These are phyloP conservation scores for Dascyllus trimaculatus DNA, from an alignment of 2,113 vertebrate species.

Conservation along the genomic window DNA sequence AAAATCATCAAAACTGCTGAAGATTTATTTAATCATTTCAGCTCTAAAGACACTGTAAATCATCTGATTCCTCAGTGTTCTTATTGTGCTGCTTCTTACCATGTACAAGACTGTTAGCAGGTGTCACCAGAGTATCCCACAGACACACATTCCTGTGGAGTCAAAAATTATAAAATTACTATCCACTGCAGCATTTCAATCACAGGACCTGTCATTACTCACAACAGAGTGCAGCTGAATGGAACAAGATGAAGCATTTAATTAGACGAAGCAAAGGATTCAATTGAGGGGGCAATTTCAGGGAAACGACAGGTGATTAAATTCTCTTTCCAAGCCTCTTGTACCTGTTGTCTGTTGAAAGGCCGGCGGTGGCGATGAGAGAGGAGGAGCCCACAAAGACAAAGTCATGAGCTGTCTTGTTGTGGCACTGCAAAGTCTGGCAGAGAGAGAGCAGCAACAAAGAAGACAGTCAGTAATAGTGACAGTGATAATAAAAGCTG, in stretches of 20 bases:
- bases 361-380: slow-evolving; percentile 95
- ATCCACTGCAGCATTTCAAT: slow-evolving; percentile 5
- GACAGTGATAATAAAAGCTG: slow-evolving; percentile 38
- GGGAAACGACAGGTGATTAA: not conserved
- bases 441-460: slow-evolving; percentile 7
- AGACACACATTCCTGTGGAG: slow-evolving; percentile 93
- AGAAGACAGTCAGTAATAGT: slow-evolving; percentile 19
- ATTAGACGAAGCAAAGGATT: slow-evolving; percentile 4
- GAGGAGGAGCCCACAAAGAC: slow-evolving; percentile 97
- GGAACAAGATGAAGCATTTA: not conserved
- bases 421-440: slow-evolving; percentile 97
- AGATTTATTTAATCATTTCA: too few species aligned
- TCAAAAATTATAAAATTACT: slow-evolving; percentile 18
- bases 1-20: too few species aligned
- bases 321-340: not conserved
- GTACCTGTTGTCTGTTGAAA: slow-evolving; percentile 96
- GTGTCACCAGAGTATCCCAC: slow-evolving; percentile 96
- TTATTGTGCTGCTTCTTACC: slow-evolving; percentile 84
- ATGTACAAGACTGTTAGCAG: slow-evolving; percentile 91
- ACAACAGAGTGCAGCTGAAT: not conserved
- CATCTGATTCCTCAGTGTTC: not conserved
- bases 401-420: slow-evolving; percentile 97
- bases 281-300: not conserved
- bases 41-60: not conserved
- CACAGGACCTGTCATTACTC: slow-evolving; percentile 2